Base-by-base conservation (phyloP, 37 sponge, comb jelly and placozoan genomes). In the Aphrocallistes beatrix region DNA sequence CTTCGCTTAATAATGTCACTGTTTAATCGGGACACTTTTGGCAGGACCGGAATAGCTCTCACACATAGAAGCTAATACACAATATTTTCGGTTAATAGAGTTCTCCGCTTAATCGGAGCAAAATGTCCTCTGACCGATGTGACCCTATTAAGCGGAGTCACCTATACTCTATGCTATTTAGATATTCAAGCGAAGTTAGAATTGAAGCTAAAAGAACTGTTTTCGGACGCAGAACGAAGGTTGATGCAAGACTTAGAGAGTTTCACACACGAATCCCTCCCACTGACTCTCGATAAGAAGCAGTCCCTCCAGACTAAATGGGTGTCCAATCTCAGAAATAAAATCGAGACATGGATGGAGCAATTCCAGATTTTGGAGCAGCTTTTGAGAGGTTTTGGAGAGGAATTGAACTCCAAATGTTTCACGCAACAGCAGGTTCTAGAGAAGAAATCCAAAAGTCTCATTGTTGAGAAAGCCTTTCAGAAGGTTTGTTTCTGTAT, bases 351-450 rank as follows among this genome's bases (percentile, higher is more conserved):
- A 30, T 60, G 75, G 75, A 19, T 60, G 21, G 75, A 60, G 10
- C 75, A 60, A 60, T 28, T 60, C 25, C 75, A 60, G n/a, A 13
- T 60, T 3, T 6, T 60, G 8, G 34, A 60, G 10, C 32, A 3
- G 75, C n/a, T 60, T 25, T 13, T 60, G n/a, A 21, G 34, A 13
- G 21, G n/a, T 6, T 60, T 60, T 60, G 75, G 75, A 6, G 75
- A 28, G n/a, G 75, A 60, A 60, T 60, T 60, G 75, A 60, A 60
- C n/a, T 60, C 75, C 3, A 60, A 60, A 60, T 60, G 75, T 28
- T 60, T 19, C 34, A 19, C 75, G n/a, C 10, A 25, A 25, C 28
- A 13, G n/a, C 8, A 32, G 10, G 75, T 60, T 3, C 6, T 6
- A 60, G 32, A 60, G 8, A 60, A 60, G 75, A 60, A 60, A 32